A percentile compares a stretch with the other conserved stretches of the same genome.
phyloP scores from a whole-genome alignment of 2,797 vertebrate species.

The Carduelis carduelis region DNA sequence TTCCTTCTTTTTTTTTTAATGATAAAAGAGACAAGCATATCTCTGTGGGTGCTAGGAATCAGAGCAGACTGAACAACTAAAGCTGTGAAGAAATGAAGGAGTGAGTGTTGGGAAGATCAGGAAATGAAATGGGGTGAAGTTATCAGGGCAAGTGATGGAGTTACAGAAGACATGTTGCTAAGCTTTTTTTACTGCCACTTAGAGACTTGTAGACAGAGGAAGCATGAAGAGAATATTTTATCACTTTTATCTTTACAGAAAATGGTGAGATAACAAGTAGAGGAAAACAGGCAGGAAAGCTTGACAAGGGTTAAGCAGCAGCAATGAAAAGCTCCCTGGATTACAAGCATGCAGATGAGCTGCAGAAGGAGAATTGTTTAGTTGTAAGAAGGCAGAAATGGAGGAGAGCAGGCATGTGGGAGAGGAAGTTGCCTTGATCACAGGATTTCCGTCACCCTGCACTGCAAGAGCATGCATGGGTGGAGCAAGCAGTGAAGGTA shows the following conservation, averaged over 20 bases:
- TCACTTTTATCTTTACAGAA: not conserved
- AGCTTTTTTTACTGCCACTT: not conserved
- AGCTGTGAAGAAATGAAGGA: not conserved
- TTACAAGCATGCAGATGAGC: not conserved
- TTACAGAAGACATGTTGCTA: not conserved
- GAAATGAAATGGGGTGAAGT: not conserved
- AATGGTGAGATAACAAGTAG: not conserved
- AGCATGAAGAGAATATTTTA: not conserved
- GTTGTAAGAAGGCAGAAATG: not conserved
- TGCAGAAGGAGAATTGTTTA: not conserved
- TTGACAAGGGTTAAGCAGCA: not conserved
- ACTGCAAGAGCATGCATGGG: not conserved
- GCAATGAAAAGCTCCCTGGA: not conserved
- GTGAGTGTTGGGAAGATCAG: not conserved
- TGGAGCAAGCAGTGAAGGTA: not conserved
- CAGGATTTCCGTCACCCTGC: constrained; percentile 31
- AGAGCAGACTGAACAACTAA: not conserved
- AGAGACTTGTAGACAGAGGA: not conserved
- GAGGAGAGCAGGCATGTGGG: not conserved
- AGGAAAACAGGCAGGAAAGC: not conserved
- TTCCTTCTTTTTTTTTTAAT: not conserved
- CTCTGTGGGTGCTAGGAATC: not conserved
- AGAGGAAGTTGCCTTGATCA: constrained; percentile 33
- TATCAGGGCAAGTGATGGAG: not conserved
- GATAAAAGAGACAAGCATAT: not conserved